Percentiles rank a stretch among this genome's conserved stretches.
Conservation (phyloP, 1,140 invertebrate species). For the Limonius californicus region DNA sequence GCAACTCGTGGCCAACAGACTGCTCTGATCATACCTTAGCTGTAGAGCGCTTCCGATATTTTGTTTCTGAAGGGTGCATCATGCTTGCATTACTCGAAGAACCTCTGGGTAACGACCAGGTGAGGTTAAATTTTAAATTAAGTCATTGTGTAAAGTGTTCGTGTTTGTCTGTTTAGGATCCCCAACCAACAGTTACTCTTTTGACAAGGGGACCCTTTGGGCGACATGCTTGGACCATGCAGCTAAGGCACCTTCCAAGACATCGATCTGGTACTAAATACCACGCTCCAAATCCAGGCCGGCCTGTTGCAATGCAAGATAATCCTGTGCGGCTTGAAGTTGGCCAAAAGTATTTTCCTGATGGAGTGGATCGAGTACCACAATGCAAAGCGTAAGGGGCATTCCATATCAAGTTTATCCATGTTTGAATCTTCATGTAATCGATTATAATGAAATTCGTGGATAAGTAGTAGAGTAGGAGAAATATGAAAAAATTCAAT, state of each 20-base stretch:
- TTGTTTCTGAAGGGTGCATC: constrained; percentile 85
- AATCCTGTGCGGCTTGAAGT: constrained; percentile 57
- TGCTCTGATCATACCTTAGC: constrained; percentile 53
- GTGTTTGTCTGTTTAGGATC: constrained; percentile 50
- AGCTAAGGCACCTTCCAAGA: constrained; percentile 75
- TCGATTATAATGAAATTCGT: too few relatives aligned
- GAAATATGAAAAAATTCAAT: too few relatives aligned
- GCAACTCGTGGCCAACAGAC: constrained; percentile 58
- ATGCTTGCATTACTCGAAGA: constrained; percentile 89
- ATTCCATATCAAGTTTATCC: neutral
- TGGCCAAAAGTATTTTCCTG: constrained; percentile 76
- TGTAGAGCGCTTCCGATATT: constrained; percentile 77
- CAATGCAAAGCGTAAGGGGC: constrained; percentile 75
- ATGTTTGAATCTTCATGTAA: neutral
- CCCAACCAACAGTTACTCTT: constrained; percentile 72
- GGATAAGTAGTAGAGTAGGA: too few relatives aligned
- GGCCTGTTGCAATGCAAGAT: constrained; percentile 75
- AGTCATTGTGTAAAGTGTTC: neutral
- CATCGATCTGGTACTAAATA: constrained; percentile 71
- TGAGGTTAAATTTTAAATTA: constrained; percentile 3
- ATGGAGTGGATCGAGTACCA: constrained; percentile 74
- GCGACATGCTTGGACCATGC: constrained; percentile 91
- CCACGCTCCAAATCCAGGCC: constrained; percentile 66
- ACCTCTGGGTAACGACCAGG: constrained; percentile 74
- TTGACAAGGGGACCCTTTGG: constrained; percentile 89